Evolutionary conservation across 1,140 invertebrate species (phyloP), one percentile per base, ranked within the genome.

Genomic region (Diprion similis): DNA sequence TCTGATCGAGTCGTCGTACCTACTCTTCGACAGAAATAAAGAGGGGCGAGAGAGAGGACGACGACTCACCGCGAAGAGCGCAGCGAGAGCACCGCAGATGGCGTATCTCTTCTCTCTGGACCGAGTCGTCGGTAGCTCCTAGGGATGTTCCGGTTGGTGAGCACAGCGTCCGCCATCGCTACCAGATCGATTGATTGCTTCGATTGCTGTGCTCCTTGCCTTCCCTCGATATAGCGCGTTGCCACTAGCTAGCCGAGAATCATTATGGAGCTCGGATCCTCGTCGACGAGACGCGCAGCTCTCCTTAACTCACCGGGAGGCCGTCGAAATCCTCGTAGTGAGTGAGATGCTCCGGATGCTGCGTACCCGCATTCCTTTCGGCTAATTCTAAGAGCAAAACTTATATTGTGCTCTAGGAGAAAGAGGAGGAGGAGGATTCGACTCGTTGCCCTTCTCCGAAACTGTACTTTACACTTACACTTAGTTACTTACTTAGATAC

Each of bases 81-180:
- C 24, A 3, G 24, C 24, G 24, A 37, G 70, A 51, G 71, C 65
- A 77, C 47, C 70, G 75, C 78, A 80, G 79, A 80, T 80, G 79
- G 79, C 79, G 77, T 80, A 80, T 80, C 75, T 79, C n/a, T 17
- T 37, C 24, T 37, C 24, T 37, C 24, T 37, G 24, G 24, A 37
- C 45, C 72, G 47, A 65, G 75, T 74, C 73, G 74, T 76, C 78
- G 66, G 80, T 81, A 81, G 80, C 80, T 78, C 70, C 77, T 75
- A 81, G 78, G 80, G 80, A 81, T 80, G 80, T 81, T 81, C 80
- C 76, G 80, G 80, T 81, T 75, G 80, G 78, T 81, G 80, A 81
- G 79, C 80, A 81, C 80, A 74, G 76, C 79, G 76, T 81, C 73
- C 79, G 71, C 80, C 79, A 80, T 81, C 75, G 79, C 80, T 80